Evolutionary conservation across 2,113 vertebrate genomes (phyloP).

Genomic region (Pluvialis apricaria): DNA sequence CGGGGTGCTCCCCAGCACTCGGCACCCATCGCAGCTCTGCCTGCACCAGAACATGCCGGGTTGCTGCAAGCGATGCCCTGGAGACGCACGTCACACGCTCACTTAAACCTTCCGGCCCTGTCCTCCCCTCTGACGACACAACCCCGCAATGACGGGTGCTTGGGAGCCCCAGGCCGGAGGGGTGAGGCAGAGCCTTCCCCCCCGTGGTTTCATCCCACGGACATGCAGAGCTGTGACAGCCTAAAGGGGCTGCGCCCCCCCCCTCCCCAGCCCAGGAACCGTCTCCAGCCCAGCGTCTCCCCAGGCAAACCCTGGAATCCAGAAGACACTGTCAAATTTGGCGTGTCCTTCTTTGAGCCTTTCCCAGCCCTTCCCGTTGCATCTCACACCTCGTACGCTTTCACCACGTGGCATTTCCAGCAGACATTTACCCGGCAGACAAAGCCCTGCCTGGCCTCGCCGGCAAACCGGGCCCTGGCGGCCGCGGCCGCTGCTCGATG

Average conservation of each 20-base stretch:
- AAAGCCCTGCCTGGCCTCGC: neutral
- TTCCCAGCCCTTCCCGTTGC: neutral
- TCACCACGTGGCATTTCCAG: accelerated
- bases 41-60: accelerated
- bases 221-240: neutral
- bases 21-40: accelerated
- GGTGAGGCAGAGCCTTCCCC: neutral
- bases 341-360: neutral
- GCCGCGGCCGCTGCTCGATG: neutral
- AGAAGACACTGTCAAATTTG: neutral
- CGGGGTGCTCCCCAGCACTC: neutral
- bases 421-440: neutral
- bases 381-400: accelerated
- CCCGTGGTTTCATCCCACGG: accelerated
- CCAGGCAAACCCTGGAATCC: neutral
- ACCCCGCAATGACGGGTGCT: accelerated
- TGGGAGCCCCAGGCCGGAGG: accelerated
- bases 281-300: neutral
- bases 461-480: accelerated
- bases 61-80: neutral
- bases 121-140: neutral
- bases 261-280: neutral
- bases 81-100: accelerated
- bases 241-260: neutral
- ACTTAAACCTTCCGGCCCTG: no score